These are phyloP conservation scores for Eupithecia exiguata DNA, from an alignment of 2,888 invertebrate genomes.

Conservation along the genomic window DNA sequence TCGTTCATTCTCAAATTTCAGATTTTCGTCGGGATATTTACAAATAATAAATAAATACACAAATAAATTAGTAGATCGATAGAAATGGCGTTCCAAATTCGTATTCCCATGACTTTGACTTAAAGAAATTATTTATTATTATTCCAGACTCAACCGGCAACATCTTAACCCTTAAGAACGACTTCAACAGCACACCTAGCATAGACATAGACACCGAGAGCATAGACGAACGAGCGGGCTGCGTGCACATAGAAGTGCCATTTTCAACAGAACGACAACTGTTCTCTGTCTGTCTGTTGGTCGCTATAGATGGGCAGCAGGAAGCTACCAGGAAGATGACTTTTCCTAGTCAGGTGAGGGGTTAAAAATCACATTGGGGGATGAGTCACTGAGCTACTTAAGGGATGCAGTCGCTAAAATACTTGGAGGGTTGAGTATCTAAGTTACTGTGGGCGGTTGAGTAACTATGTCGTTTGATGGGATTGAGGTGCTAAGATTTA, in stretches of 20 bases:
- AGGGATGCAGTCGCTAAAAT: neutral
- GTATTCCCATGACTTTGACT: too few relatives aligned
- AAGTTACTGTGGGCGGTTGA: neutral
- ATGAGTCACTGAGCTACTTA: neutral
- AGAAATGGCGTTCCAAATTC: too few relatives aligned
- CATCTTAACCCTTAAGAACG: conserved; percentile 62
- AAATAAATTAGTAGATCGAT: too few relatives aligned
- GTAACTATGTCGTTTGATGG: neutral
- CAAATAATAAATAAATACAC: too few relatives aligned
- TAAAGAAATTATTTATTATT: too few relatives aligned
- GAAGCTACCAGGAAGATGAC: conserved; percentile 88
- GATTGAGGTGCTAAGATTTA: neutral
- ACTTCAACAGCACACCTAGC: conserved; percentile 50
- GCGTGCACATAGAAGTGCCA: conserved; percentile 69
- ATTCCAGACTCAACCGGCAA: conserved; percentile 59
- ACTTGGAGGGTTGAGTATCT: neutral
- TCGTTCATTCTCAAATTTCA: too few relatives aligned
- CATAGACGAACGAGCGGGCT: conserved; percentile 74
- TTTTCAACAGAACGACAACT: conserved; percentile 75
- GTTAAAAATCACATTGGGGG: neutral
- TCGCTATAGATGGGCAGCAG: conserved; percentile 83
- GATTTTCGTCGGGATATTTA: too few relatives aligned
- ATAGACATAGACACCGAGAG: conserved; percentile 63
- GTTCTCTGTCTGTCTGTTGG: conserved; percentile 87
- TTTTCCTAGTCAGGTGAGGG: conserved; percentile 86